phyloP scores from a whole-genome alignment of 2,888 invertebrate genomes.

The Esperia sulphurella region DNA sequence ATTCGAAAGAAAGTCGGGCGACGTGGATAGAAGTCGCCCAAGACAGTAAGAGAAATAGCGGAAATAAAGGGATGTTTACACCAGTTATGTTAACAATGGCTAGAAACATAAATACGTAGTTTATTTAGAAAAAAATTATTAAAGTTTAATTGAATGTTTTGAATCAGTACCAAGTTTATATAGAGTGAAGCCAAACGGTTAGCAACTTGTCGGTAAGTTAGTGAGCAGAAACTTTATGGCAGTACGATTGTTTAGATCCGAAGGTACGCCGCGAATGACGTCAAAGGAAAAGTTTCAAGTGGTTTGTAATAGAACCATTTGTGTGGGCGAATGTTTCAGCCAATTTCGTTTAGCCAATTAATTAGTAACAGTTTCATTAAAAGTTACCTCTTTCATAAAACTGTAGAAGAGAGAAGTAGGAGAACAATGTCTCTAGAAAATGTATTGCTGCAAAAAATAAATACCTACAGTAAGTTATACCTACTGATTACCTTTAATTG shows the following conservation, averaged over 20 bases:
- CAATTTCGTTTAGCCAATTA: conserved; percentile 31
- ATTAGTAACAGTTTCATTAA: background rate
- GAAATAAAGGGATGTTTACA: too few relatives aligned
- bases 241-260: conserved; percentile 49
- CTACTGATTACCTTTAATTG: too few relatives aligned
- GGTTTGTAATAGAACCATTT: conserved; percentile 50
- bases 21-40: too few relatives aligned
- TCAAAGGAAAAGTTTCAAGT: conserved; percentile 65
- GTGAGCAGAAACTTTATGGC: conserved; percentile 37
- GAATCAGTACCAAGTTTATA: background rate
- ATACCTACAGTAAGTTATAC: too few relatives aligned
- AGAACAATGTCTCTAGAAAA: background rate
- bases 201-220: conserved; percentile 33
- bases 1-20: too few relatives aligned
- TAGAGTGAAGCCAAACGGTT: conserved; percentile 30
- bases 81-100: too few relatives aligned
- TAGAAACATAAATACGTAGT: too few relatives aligned
- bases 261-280: conserved; percentile 27
- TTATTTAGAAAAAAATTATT: too few relatives aligned
- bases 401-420: background rate
- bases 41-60: too few relatives aligned
- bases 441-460: background rate
- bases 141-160: too few relatives aligned
- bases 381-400: background rate
- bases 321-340: conserved; percentile 34